These are phyloP conservation scores for Sebastes oblongus DNA, from an alignment of 2,797 vertebrate species.

Conservation along the genomic window DNA sequence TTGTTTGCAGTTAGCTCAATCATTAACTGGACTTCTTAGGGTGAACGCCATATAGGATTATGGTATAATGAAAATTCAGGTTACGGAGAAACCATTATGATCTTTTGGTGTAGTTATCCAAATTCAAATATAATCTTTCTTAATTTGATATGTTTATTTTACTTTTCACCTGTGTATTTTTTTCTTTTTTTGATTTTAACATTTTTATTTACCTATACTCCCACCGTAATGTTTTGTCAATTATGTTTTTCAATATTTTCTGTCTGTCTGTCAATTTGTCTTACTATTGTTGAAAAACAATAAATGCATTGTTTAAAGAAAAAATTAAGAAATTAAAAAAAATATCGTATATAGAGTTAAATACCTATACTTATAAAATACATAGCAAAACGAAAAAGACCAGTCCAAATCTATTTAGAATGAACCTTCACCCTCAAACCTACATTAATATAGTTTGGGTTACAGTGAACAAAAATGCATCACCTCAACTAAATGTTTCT, in stretches of 20 bases:
- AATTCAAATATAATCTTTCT: too few species aligned
- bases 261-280: background rate
- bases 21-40: background rate
- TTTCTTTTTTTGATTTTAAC: too few species aligned
- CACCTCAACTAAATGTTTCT: background rate
- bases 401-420: background rate
- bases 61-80: too few species aligned
- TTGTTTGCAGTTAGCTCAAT: background rate
- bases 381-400: background rate
- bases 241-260: too few species aligned
- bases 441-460: rapidly evolving
- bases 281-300: background rate
- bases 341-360: background rate
- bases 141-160: too few species aligned
- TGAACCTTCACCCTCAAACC: background rate
- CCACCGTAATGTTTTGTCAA: background rate
- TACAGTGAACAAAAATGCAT: background rate
- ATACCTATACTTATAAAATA: background rate
- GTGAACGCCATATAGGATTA: background rate
- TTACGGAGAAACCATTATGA: too few species aligned
- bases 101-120: too few species aligned
- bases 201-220: background rate
- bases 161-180: too few species aligned
- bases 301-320: background rate
- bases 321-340: too few species aligned